Base-by-base conservation (phyloP, 2,113 vertebrate genomes). In the Paramormyrops kingsleyae region DNA sequence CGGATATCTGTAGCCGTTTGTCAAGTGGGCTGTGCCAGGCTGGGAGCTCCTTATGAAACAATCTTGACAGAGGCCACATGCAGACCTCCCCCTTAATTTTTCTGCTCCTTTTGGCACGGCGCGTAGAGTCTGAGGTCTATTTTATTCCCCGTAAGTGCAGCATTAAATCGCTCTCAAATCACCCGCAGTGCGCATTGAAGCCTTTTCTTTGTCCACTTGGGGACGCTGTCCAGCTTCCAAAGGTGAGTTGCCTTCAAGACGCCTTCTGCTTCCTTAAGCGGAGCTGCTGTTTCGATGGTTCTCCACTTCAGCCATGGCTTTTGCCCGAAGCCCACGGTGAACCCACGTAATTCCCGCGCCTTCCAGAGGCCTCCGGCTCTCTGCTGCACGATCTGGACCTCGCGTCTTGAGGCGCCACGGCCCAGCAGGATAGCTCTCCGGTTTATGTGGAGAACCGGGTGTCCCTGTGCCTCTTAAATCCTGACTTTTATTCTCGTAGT, bases 81-180 rank as follows among this genome's bases (percentile, higher is more conserved):
- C 62, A 35, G 24, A 44, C 83, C 80, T 31, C 83, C 39, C 31
- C 59, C 59, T 70, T 83, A 19, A 24, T 62, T 74, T 83, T 83
- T 52, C 87, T 50, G 2, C 44, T 62, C 49, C 46, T 46, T 83
- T 53, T 88, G 46, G 86, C 70, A 27, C 59, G 7, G 84, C 5
- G 8, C 27, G n/a, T 52, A 35, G 74, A 42, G 70, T 85, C 87
- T 77, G 87, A 88, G 88, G 83, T 62, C 83, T 46, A 42, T 84
- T 80, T 90, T 90, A 56, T 83, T 66, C 49, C 85, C 85, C 87
- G 31, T 46, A 83, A 84, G 74, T 74, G 21, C 49, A 12, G 27
- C 27, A 83, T 83, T 31, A 86, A 47, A 89, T 39, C 8, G 31
- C 50, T 89, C 49, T 9, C 27, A 44, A 83, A 89, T 1, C n/a